Conservation (phyloP, 2,797 vertebrate genomes). For the Nyctalus aviator region DNA sequence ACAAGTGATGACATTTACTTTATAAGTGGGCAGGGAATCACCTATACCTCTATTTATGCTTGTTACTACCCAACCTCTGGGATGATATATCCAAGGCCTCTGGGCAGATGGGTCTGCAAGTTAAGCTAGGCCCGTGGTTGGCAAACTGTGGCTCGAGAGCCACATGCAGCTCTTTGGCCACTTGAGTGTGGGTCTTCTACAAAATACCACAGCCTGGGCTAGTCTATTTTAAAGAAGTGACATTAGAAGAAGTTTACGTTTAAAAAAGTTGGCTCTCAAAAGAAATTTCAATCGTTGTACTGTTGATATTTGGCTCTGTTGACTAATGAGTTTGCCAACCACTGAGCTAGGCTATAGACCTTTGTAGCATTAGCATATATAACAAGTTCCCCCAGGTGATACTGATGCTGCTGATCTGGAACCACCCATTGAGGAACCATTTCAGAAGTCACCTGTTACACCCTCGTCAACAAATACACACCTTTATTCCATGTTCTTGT, state of each 20-base stretch:
- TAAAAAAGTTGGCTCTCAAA: too few species aligned
- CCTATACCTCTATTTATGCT: neutral
- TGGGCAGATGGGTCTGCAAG: neutral
- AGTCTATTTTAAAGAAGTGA: too few species aligned
- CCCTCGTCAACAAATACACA: neutral
- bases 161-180: too few species aligned
- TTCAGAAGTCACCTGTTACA: slow-evolving; percentile 31
- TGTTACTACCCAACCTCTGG: neutral
- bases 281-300: too few species aligned
- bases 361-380: slow-evolving; percentile 24
- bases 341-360: neutral
- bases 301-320: too few species aligned
- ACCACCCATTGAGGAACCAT: neutral
- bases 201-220: too few species aligned
- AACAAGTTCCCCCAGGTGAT: slow-evolving; percentile 15
- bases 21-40: neutral
- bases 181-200: too few species aligned
- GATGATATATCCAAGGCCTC: neutral
- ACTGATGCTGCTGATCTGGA: neutral
- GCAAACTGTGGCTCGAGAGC: too few species aligned
- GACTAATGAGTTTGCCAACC: too few species aligned
- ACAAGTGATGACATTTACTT: slow-evolving; percentile 2
- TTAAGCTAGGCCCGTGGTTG: neutral
- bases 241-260: too few species aligned
- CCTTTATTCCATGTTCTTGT: neutral